phyloP scores from a whole-genome alignment of 2,888 invertebrate genomes.

The Argyra leucocephala region DNA sequence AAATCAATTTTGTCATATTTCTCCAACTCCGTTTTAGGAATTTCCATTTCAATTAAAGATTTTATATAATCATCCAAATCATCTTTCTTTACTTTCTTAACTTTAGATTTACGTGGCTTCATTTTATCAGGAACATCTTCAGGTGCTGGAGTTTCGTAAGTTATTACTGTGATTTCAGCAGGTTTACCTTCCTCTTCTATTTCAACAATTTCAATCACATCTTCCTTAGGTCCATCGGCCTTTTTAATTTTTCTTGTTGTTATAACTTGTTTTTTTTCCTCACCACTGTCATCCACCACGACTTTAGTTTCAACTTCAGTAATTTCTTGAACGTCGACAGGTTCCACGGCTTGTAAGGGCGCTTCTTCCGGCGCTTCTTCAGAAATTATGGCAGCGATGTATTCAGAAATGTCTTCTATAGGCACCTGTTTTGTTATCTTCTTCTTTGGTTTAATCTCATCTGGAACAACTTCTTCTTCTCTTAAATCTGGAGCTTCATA shows the following conservation, averaged over 20 bases:
- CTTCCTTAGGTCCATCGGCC: conserved; percentile 41
- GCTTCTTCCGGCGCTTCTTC: not conserved
- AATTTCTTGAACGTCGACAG: conserved; percentile 32
- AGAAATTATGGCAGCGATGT: not conserved
- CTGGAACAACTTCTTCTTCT: conserved; percentile 10
- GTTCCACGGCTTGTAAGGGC: conserved; percentile 29
- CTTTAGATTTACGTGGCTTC: conserved; percentile 28
- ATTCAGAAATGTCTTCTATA: conserved; percentile 32
- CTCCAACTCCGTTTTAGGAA: conserved; percentile 38
- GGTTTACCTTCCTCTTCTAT: conserved; percentile 41
- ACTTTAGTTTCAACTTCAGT: conserved; percentile 40
- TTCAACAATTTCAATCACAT: conserved; percentile 40
- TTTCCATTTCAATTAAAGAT: conserved; percentile 36
- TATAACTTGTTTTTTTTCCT: conserved; percentile 34
- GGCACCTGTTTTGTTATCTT: conserved; percentile 12
- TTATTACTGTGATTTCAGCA: conserved; percentile 37
- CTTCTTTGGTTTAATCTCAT: not conserved
- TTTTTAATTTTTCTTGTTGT: conserved; percentile 40
- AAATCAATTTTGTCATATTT: conserved; percentile 41
- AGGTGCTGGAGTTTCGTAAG: conserved; percentile 33
- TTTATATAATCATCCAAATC: conserved; percentile 34
- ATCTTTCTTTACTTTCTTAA: conserved; percentile 33
- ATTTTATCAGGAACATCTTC: conserved; percentile 31
- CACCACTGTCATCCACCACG: conserved; percentile 35
- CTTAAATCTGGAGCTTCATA: conserved; percentile 22